Conservation (phyloP, 2,113 vertebrate species). For the Daubentonia madagascariensis region DNA sequence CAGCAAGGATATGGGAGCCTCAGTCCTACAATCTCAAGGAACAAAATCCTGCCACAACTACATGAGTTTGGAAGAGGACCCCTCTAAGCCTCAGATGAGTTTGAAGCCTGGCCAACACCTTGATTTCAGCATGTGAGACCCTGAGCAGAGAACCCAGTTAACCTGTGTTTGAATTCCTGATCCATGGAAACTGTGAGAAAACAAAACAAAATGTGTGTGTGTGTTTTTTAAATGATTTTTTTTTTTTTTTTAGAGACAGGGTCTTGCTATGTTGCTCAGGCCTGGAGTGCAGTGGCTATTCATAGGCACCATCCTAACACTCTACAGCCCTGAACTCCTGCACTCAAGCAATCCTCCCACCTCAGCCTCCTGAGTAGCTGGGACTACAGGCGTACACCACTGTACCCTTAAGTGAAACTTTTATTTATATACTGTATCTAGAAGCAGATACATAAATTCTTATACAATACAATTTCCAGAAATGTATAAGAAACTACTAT, state of each 20-base stretch:
- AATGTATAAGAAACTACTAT: conserved; percentile 93
- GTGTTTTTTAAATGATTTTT: conserved; percentile 85
- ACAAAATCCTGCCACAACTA: neutral
- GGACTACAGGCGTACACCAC: too few species aligned
- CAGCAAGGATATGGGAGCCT: neutral
- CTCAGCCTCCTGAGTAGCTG: too few species aligned
- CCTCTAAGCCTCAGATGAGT: neutral
- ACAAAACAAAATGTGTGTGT: neutral
- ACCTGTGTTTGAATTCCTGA: neutral
- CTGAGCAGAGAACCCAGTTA: neutral
- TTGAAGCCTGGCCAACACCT: neutral
- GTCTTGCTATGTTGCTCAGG: neutral
- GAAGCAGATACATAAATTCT: too few species aligned
- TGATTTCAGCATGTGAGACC: neutral
- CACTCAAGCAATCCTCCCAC: too few species aligned
- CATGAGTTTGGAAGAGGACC: neutral
- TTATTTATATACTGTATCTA: too few species aligned
- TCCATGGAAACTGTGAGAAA: neutral
- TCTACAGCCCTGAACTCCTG: too few species aligned
- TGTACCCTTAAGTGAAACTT: too few species aligned
- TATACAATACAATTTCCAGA: conserved; percentile 92
- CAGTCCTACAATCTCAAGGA: neutral
- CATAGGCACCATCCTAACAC: too few species aligned
- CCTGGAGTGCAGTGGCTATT: too few species aligned
- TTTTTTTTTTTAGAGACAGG: neutral